Base-by-base conservation (phyloP, 2,888 invertebrate species). In the Luperina testacea region DNA sequence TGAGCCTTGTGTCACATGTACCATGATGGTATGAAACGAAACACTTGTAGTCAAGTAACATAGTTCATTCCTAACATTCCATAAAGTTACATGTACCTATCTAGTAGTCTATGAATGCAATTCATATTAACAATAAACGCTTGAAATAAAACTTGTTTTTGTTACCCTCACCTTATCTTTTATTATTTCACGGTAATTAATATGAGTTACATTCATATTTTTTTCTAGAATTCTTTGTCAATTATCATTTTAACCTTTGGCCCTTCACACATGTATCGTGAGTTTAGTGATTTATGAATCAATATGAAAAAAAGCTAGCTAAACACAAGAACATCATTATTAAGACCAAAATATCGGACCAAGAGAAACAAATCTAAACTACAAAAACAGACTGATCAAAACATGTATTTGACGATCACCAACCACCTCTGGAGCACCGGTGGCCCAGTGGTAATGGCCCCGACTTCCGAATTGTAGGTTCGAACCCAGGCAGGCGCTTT, bases 171-270 rank as follows among this genome's bases (percentile, higher is more conserved):
- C 87, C 88, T 89, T 92, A 90, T 90, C 84, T 86, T 85, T 88
- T 89, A 83, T 74, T 88, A 91, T 90, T 90, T 91, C 90, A 91
- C 87, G 83, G 76, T 90, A 85, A 65, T 79, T 85, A 93, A 94
- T 95, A 96, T 97, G 96, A 97, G 96, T 97, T 96, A 95, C 96
- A 97, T 97, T 97, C 96, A 96, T 96, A 92, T 90, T 89, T 89
- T 88, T 90, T 82, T 83, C 78, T 88, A 82, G 84, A 77, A 77
- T 75, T 70, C 64, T 77, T 65, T 81, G 71, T 74, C 75, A 72
- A 72, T 82, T 76, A 87, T 87, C 67, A 67, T 75, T 78, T 75
- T 61, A 77, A 65, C 87, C 63, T 70, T 65, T 84, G 74, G 75
- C 84, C 86, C 20, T 45, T 59, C 9, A 72, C 51, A 27, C 15